These are phyloP conservation scores for Turnix velox DNA, from an alignment of 2,113 vertebrate species.

Conservation along the genomic window DNA sequence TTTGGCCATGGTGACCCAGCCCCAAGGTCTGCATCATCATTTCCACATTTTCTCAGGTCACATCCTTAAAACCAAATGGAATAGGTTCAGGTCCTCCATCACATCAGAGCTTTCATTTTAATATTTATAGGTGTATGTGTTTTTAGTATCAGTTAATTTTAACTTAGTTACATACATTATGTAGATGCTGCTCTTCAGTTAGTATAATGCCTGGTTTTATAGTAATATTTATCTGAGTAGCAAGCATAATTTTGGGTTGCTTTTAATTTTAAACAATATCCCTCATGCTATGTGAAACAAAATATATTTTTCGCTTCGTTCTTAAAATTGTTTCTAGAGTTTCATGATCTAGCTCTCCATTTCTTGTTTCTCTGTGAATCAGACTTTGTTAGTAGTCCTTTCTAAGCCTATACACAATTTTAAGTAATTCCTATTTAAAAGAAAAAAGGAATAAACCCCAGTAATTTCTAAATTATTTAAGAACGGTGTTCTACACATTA, in stretches of 20 bases:
- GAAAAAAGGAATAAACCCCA: neutral
- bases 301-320: neutral
- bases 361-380: neutral
- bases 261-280: neutral
- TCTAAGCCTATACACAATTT: neutral
- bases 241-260: neutral
- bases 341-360: neutral
- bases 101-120: neutral
- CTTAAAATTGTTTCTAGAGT: neutral
- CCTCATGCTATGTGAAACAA: neutral
- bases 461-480: neutral
- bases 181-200: neutral
- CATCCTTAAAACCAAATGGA: neutral
- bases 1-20: neutral
- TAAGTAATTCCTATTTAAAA: neutral
- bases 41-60: neutral
- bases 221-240: rapidly evolving
- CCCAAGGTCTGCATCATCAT: neutral
- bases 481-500: neutral
- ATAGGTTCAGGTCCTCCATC: neutral
- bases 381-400: neutral
- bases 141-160: neutral
- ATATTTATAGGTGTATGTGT: neutral
- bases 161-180: neutral
- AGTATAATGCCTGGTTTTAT: neutral